phyloP scores from a whole-genome alignment of 2,888 invertebrate genomes.

The Cepaea hortensis region DNA sequence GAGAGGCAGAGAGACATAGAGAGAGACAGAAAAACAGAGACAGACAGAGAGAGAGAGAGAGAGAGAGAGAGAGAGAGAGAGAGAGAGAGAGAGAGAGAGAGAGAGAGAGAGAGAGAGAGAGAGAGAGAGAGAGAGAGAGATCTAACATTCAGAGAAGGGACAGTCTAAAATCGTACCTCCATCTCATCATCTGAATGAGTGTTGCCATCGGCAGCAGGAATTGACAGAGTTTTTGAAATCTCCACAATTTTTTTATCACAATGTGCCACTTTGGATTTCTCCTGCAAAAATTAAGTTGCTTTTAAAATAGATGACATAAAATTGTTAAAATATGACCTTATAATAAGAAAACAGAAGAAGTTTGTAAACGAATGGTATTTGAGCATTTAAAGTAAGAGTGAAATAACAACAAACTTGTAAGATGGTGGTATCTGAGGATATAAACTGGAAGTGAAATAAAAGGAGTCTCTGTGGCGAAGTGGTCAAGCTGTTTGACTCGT shows the following conservation, averaged over 20 bases:
- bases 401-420: background rate
- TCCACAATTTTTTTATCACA: conserved; percentile 59
- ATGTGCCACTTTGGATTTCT: conserved; percentile 62
- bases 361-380: background rate
- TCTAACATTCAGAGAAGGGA: too few relatives aligned
- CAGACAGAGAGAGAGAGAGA: too few relatives aligned
- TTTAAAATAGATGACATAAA: background rate
- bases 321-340: background rate
- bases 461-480: too few relatives aligned
- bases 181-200: conserved; percentile 45
- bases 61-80: background rate
- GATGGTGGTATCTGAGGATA: too few relatives aligned
- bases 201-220: conserved; percentile 51
- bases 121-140: background rate
- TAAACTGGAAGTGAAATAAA: too few relatives aligned
- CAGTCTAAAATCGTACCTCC: conserved; percentile 4
- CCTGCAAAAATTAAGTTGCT: conserved; percentile 58
- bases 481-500: too few relatives aligned
- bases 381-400: too few relatives aligned
- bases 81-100: too few relatives aligned
- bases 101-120: background rate
- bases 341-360: background rate
- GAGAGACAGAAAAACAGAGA: too few relatives aligned
- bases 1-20: background rate
- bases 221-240: conserved; percentile 48